phyloP scores from a whole-genome alignment of 2,888 invertebrate genomes.

The Plebejus melissa region DNA sequence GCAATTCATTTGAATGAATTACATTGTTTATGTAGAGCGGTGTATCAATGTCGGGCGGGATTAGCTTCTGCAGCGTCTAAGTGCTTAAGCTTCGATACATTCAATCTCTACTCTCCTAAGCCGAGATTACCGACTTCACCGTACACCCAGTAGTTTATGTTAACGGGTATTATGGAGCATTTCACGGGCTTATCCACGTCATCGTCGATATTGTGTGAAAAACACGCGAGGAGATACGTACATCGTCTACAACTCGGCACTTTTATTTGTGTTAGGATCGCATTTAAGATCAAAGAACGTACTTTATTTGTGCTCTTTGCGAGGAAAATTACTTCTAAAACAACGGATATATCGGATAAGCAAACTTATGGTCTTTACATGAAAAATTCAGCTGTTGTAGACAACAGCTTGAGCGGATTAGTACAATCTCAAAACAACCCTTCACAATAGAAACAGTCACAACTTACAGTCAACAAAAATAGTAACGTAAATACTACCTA shows the following conservation, averaged over 20 bases:
- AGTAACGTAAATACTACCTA: conserved; percentile 13
- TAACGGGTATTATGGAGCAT: conserved; percentile 16
- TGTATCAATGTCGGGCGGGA: conserved; percentile 17
- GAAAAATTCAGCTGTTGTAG: neutral
- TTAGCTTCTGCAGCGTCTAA: conserved; percentile 24
- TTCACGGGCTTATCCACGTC: conserved; percentile 28
- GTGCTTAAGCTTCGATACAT: conserved; percentile 22
- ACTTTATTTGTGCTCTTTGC: neutral
- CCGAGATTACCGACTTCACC: conserved; percentile 20
- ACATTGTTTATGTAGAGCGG: conserved; percentile 23
- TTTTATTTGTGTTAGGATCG: neutral
- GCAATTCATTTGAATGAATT: conserved; percentile 13
- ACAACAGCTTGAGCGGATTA: neutral
- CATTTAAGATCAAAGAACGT: neutral
- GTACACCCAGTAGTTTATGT: conserved; percentile 13
- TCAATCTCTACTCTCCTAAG: conserved; percentile 26
- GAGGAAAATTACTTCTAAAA: too few relatives aligned
- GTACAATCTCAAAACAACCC: neutral
- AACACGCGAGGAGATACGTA: neutral
- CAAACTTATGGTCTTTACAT: too few relatives aligned
- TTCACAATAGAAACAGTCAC: too few relatives aligned
- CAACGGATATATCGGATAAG: too few relatives aligned
- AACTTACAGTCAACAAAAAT: neutral
- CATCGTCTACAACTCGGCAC: neutral
- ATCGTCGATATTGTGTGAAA: conserved; percentile 30